Conservation (phyloP, 2,113 vertebrate species). For the Thunnus maccoyii region DNA sequence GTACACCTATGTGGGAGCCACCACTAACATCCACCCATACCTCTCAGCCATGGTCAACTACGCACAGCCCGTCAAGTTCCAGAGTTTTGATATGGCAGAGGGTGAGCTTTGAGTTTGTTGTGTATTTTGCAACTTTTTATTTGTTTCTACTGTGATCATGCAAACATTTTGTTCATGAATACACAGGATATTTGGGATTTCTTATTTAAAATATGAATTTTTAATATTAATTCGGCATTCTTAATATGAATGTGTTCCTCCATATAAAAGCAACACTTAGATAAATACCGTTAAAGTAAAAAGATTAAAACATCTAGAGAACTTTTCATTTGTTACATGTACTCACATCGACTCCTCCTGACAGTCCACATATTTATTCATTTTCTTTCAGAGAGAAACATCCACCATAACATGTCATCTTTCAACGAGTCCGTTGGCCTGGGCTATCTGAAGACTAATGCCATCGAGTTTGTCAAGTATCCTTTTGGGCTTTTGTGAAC, state of each 20-base stretch:
- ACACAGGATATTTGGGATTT: too few relatives aligned
- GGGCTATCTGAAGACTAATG: conserved; percentile 99
- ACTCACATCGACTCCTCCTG: neutral
- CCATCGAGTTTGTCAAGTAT: conserved; percentile 99
- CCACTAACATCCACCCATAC: conserved; percentile 97
- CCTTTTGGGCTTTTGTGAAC: conserved; percentile 81
- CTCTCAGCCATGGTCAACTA: conserved; percentile 99
- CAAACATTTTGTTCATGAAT: neutral
- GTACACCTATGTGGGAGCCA: conserved; percentile 98
- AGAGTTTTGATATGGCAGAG: conserved; percentile 96
- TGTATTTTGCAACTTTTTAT: neutral
- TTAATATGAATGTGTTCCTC: too few relatives aligned
- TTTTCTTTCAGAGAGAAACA: conserved; percentile 90
- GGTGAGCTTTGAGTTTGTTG: conserved; percentile 82
- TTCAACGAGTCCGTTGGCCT: conserved; percentile 98
- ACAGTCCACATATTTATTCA: neutral
- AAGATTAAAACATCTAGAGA: neutral
- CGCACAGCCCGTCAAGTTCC: conserved; percentile 98
- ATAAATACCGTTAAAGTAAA: neutral
- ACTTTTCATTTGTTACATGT: neutral
- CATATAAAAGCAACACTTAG: neutral
- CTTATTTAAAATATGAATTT: too few relatives aligned
- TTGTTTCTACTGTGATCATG: neutral
- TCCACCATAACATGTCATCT: conserved; percentile 99
- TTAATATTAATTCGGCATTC: too few relatives aligned